Base-by-base conservation (phyloP, 1,140 invertebrate genomes). In the Diabrotica virgifera region DNA sequence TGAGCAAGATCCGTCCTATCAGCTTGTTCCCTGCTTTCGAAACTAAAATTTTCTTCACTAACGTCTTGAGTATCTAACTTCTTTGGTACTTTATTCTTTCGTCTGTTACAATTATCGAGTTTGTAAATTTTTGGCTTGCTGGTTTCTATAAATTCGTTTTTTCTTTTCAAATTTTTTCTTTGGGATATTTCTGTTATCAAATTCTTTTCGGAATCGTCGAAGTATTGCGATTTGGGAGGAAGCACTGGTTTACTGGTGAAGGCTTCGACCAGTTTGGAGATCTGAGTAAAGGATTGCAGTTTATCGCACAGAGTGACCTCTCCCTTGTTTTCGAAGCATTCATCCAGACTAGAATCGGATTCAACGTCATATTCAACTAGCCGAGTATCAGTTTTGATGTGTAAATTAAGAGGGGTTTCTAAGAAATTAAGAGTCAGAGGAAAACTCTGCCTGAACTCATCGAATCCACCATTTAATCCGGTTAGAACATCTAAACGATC, bases 151-250 rank as follows among this genome's bases (percentile, higher is more conserved):
- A 62, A 38, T 37, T 75, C 70, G 62, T 59, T 67, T 68, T 76
- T 76, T 50, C 76, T 61, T 63, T 78, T 75, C 8, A 65, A 55
- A 12, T 62, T 63, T 54, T 72, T 75, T 12, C 76, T 60, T 66
- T 78, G 67, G 14, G 67, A 24, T 53, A 77, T 77, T 63, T 76
- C 74, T 54, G 55, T 69, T 24, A 77, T 76, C 10, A 77, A 64
- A 54, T 71, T 63, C 38, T 72, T 74, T 59, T 72, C 70, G 12
- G 60, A 51, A 62, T 73, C 68, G 54, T 75, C 71, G 54, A 74
- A 74, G 57, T 74, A 75, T 7, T 63, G 55, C 24, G 63, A 64
- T 66, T 35, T 57, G 10, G 38, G 51, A 24, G 60, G 13, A 53
- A 53, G 36, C 35, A 35, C 35, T 59, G 37, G 60, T 50, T 55